Evolutionary conservation across 2,113 vertebrate genomes (phyloP).

Genomic region (Malurus melanocephalus): DNA sequence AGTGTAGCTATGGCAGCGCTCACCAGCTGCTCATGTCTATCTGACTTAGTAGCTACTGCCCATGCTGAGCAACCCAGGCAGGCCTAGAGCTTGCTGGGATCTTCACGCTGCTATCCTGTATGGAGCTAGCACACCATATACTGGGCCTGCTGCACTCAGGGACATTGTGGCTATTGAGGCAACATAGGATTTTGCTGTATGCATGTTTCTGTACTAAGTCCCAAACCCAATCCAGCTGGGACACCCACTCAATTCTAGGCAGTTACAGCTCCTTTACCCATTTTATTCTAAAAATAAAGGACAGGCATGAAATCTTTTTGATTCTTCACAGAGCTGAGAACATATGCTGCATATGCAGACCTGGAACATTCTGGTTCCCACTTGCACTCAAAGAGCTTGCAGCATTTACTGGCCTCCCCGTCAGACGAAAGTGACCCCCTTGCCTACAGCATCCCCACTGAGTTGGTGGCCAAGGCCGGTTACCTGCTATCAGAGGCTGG

Average conservation of each 20-base stretch:
- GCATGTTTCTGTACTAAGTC: not conserved
- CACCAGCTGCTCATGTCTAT: not conserved
- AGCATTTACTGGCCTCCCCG: constrained; percentile 27
- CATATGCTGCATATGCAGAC: not conserved
- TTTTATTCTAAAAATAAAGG: not conserved
- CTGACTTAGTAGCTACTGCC: not conserved
- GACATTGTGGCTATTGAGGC: not conserved
- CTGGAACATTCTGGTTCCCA: not conserved
- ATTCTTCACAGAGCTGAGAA: not conserved
- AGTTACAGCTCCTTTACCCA: not conserved
- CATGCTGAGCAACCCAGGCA: not conserved
- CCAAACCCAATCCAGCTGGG: not conserved
- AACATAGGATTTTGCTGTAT: not conserved
- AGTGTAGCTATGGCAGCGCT: not conserved
- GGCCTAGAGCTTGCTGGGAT: not conserved
- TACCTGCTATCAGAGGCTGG: constrained; percentile 89
- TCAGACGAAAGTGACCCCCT: constrained; percentile 43
- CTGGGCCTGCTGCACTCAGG: not conserved
- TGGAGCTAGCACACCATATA: not conserved
- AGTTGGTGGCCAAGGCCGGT: constrained; percentile 58
- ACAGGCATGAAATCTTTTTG: not conserved
- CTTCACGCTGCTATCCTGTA: not conserved
- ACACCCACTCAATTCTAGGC: not conserved
- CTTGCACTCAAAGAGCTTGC: constrained; percentile 55
- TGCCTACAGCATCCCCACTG: constrained; percentile 55